Percentiles rank a stretch among this genome's conserved stretches.
Conservation (phyloP, 2,113 vertebrate genomes). For the Perca flavescens region DNA sequence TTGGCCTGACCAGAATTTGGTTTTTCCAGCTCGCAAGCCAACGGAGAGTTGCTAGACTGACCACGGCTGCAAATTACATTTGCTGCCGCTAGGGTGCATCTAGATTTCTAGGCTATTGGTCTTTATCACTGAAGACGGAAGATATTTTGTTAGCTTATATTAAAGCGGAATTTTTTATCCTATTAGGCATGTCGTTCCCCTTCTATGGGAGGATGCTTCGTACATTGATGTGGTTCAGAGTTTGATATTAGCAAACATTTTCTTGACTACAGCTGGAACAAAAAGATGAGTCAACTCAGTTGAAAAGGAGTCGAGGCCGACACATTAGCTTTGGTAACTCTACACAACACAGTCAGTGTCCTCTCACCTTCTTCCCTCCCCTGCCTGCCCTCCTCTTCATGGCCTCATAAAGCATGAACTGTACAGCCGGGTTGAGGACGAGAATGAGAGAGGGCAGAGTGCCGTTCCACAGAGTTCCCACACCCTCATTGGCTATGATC, state of each 20-base stretch:
- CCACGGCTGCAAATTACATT: too few relatives aligned
- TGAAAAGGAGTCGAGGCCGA: not conserved
- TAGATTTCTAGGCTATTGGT: not conserved
- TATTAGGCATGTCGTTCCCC: not conserved
- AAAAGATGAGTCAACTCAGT: not conserved
- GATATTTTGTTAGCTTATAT: not conserved
- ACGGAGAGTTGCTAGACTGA: too few relatives aligned
- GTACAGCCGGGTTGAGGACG: constrained; percentile 86
- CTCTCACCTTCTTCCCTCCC: constrained; percentile 76
- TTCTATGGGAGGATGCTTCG: not conserved
- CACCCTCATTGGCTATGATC: constrained; percentile 84
- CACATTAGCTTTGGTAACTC: not conserved
- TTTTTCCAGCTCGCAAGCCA: too few relatives aligned
- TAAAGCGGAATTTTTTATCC: not conserved
- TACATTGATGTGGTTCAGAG: not conserved
- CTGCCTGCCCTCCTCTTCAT: constrained; percentile 84
- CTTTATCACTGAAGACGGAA: not conserved
- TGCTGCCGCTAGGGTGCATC: too few relatives aligned
- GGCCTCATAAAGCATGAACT: constrained; percentile 88
- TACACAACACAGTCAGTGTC: not conserved
- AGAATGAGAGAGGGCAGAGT: constrained; percentile 86
- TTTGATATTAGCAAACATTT: not conserved
- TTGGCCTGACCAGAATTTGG: too few relatives aligned
- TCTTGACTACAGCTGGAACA: not conserved
- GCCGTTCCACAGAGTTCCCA: constrained; percentile 84